phyloP scores from a whole-genome alignment of 92 coral and sea anemone genomes.

The Meandrina meandrites region DNA sequence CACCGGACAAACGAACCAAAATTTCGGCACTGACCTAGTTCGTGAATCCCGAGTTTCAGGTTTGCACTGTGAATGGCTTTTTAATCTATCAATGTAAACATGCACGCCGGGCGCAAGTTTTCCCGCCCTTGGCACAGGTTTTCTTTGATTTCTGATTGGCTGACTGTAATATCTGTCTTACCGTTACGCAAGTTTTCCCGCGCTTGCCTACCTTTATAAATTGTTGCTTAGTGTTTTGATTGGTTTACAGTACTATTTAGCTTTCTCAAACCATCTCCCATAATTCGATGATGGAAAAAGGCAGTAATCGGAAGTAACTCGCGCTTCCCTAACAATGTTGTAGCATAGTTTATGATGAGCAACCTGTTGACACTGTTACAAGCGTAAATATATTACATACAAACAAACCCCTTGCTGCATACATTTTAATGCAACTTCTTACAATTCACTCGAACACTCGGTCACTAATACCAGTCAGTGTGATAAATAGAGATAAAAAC shows the following conservation, averaged over 20 bases:
- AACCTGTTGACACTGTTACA: no score
- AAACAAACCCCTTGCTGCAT: background rate
- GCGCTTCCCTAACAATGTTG: no score
- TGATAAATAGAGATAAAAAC: no score
- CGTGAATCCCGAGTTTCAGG: background rate
- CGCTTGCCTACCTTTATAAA: no score
- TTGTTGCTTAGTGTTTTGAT: background rate
- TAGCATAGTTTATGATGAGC: no score
- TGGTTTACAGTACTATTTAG: background rate
- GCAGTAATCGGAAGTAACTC: background rate
- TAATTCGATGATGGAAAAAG: background rate
- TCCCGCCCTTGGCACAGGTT: background rate
- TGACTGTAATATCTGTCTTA: background rate
- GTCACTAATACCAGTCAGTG: background rate
- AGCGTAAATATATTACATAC: background rate
- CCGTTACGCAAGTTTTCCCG: background rate
- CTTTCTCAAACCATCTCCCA: background rate
- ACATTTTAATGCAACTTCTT: background rate
- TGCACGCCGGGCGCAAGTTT: background rate
- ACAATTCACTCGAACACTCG: background rate
- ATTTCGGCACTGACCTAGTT: background rate
- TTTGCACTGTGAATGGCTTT: background rate
- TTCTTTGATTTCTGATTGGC: background rate
- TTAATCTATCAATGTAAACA: background rate
- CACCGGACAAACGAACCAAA: background rate